These are phyloP conservation scores for Eupithecia exiguata DNA, from an alignment of 2,888 invertebrate species.

Conservation along the genomic window DNA sequence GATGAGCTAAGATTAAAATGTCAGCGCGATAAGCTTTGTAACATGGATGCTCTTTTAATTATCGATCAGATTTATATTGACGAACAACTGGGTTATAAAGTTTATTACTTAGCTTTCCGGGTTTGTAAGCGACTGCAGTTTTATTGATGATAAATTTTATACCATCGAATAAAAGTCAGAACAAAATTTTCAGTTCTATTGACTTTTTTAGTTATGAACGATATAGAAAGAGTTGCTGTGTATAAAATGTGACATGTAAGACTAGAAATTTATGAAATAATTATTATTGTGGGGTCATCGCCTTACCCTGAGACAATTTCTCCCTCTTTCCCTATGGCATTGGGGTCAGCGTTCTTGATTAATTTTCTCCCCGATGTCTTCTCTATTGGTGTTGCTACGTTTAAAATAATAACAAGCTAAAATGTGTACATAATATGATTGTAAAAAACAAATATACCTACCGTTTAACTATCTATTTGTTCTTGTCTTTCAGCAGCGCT, in stretches of 20 bases:
- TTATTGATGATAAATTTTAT: not conserved
- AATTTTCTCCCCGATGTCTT: not conserved
- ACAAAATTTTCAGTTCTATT: not conserved
- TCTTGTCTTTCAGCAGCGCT: conserved; percentile 50
- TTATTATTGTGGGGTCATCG: no score
- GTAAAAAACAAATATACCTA: not conserved
- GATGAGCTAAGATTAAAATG: conserved; percentile 10
- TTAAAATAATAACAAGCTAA: no score
- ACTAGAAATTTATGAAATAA: no score
- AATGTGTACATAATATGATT: no score
- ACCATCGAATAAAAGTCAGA: not conserved
- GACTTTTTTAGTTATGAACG: not conserved
- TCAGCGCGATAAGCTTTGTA: conserved; percentile 11
- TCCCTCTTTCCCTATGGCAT: not conserved
- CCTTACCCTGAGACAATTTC: not conserved
- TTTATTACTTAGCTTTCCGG: not conserved
- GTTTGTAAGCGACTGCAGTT: not conserved
- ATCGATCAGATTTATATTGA: not conserved
- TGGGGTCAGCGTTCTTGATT: not conserved
- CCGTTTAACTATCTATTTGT: not conserved
- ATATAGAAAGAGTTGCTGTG: no score
- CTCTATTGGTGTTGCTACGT: not conserved
- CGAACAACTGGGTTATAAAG: not conserved
- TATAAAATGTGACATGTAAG: no score
- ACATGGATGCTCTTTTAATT: not conserved